These are phyloP conservation scores for Micrasema longulum DNA, from an alignment of 1,140 invertebrate genomes.

Conservation along the genomic window DNA sequence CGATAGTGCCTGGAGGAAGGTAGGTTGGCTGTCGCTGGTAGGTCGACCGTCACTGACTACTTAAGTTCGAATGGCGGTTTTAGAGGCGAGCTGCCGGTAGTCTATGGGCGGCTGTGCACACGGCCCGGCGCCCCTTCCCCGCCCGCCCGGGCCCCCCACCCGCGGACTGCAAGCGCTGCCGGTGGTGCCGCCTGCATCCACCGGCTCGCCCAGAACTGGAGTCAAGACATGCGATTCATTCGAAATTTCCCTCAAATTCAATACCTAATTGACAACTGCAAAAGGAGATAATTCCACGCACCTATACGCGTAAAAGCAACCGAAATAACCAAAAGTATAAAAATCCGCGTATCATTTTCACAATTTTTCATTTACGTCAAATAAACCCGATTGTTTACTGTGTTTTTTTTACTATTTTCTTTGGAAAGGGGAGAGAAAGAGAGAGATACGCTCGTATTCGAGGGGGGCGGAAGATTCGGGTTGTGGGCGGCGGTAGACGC, in stretches of 20 bases:
- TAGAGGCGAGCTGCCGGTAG: conserved; percentile 63
- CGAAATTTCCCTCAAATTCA: not conserved
- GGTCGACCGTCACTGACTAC: conserved; percentile 65
- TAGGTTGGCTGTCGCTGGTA: conserved; percentile 64
- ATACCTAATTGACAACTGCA: not conserved
- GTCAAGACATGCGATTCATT: no score
- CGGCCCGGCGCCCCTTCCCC: conserved; percentile 60
- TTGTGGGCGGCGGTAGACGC: no score
- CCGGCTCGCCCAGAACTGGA: not conserved
- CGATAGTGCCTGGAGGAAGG: conserved; percentile 56
- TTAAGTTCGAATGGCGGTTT: conserved; percentile 66
- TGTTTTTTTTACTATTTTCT: not conserved
- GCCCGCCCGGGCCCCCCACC: conserved; percentile 46
- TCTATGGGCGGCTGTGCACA: conserved; percentile 67
- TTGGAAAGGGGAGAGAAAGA: not conserved
- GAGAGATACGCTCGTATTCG: conserved; percentile 3
- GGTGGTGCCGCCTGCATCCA: conserved; percentile 42
- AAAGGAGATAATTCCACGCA: not conserved
- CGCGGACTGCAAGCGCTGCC: not conserved
- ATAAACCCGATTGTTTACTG: not conserved
- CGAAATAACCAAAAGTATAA: not conserved
- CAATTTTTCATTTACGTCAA: not conserved
- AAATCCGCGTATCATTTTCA: conserved; percentile 6
- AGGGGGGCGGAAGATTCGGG: conserved; percentile 5
- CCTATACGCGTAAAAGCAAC: no score